Evolutionary conservation across 2,888 invertebrate genomes (phyloP), one percentile per base, ranked within the genome.

Genomic region (Agrypnus murinus): DNA sequence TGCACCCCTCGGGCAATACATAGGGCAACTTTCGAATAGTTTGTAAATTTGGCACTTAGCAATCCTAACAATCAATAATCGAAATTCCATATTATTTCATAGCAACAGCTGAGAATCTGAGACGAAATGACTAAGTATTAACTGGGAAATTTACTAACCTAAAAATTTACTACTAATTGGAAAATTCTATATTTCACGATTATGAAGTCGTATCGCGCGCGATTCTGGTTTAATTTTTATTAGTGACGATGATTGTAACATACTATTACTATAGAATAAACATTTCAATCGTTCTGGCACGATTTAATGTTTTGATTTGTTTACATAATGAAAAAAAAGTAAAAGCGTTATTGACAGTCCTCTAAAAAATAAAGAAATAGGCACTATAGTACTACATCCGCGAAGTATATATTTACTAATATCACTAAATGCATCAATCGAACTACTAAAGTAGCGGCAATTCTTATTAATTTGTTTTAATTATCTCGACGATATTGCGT

Each of bases 391-490:
- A 25, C 25, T 25, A 25, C 7, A 40, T n/a, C 40, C 40, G 40
- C 40, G 7, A 12, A 40, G n/a, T 40, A 40, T n/a, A n/a, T 40
- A 12, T n/a, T n/a, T n/a, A n/a, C n/a, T n/a, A n/a, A 8, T 43
- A 17, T 15, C 45, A 15, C 9, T 14, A 14, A 43, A 15, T 15
- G 7, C 17, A 17, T 31, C 1, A 53, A 32, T 53, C 32, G 32
- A 53, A 53, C 53, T 36, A 32, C 32, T 9, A 17, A 15, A 15
- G 10, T 15, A 9, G 58, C 36, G 58, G 58, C 58, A 40, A 17
- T 53, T 53, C 15, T 40, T 36, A 32, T 36, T 69, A 64, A 69
- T 69, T 48, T 69, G 40, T n/a, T 58, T 46, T 63, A 69, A 69
- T 69, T 60, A 55, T 14, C 32, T 48, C 9, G 31, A 70, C 19